Conservation (phyloP, 2,113 vertebrate species). For the Dasypus novemcinctus region DNA sequence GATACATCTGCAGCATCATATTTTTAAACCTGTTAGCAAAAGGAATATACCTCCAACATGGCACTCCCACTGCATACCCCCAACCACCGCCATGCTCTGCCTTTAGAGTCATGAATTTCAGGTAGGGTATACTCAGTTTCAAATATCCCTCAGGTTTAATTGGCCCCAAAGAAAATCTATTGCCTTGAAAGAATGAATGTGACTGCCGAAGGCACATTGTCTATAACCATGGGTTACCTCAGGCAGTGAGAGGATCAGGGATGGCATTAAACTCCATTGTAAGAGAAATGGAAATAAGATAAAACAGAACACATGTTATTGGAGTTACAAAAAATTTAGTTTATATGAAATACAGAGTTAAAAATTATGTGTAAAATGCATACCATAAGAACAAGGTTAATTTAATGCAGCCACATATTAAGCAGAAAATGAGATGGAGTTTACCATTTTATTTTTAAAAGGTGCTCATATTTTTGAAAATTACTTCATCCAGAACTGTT, state of each 20-base stretch:
- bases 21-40: background rate
- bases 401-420: background rate
- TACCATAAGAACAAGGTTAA: constrained; percentile 15
- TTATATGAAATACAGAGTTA: background rate
- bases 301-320: background rate
- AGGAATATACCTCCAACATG: background rate
- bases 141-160: background rate
- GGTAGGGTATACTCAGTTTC: background rate
- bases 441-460: constrained; percentile 30
- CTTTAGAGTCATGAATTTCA: background rate
- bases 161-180: background rate
- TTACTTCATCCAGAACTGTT: background rate
- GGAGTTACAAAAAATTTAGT: background rate
- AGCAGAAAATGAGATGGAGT: background rate
- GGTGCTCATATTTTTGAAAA: background rate
- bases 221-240: background rate
- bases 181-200: background rate
- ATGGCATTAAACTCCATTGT: background rate
- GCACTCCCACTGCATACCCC: background rate
- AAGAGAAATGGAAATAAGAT: background rate
- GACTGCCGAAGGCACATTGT: background rate
- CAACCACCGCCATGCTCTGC: accelerated
- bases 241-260: background rate
- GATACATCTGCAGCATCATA: background rate
- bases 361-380: background rate